Evolutionary conservation across 2,113 vertebrate genomes (phyloP).

Genomic region (Dolichallabes microphthalmus): DNA sequence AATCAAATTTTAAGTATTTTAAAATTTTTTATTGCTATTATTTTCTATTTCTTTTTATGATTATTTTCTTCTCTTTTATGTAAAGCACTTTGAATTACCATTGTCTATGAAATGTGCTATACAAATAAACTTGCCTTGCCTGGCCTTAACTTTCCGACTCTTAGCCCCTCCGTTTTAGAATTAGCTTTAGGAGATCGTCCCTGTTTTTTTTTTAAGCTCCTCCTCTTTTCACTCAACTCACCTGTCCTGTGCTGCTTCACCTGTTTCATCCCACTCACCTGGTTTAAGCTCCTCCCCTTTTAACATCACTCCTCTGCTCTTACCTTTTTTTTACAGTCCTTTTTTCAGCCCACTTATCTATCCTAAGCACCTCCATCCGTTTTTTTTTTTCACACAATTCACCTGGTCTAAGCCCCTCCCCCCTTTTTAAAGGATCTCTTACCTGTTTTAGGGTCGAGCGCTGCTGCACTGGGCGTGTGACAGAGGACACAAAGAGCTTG

Average conservation of each 20-base stretch:
- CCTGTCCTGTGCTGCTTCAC: not conserved
- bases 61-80: too few species aligned
- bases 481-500: constrained; percentile 92
- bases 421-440: not conserved
- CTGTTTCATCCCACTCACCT: not conserved
- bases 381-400: not conserved
- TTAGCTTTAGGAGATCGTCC: too few species aligned
- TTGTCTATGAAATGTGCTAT: too few species aligned
- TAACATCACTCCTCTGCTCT: not conserved
- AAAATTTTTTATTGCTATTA: too few species aligned
- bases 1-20: too few species aligned
- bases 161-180: not conserved
- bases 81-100: too few species aligned
- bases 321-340: not conserved
- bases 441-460: constrained; percentile 80
- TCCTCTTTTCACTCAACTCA: not conserved
- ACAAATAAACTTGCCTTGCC: too few species aligned
- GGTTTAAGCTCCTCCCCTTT: not conserved
- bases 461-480: constrained; percentile 95
- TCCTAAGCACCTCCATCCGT: not conserved
- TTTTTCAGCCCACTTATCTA: too few species aligned
- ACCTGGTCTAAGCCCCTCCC: not conserved
- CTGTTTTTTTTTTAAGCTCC: not conserved
- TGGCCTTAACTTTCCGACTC: too few species aligned
- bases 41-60: too few species aligned